Percentiles rank a stretch among this genome's conserved stretches.
These are phyloP conservation scores for Bufo gargarizans DNA, from an alignment of 2,113 vertebrate genomes.

Conservation along the genomic window DNA sequence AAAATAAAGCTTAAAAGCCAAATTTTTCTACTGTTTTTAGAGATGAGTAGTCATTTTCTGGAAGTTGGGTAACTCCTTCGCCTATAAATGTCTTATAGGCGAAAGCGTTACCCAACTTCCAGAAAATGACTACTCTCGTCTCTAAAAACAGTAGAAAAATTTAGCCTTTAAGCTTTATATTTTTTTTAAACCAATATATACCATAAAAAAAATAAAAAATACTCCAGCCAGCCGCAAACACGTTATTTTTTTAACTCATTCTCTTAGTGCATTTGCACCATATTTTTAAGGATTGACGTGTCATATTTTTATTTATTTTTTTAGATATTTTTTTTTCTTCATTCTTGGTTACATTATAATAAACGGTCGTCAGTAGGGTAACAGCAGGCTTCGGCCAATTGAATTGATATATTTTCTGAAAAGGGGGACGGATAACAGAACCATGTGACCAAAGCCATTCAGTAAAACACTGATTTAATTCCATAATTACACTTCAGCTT, in stretches of 20 bases:
- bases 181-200: neutral
- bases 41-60: neutral
- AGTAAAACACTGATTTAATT: slow-evolving; percentile 7
- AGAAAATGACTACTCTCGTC: neutral
- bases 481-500: slow-evolving; percentile 15
- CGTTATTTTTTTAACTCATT: slow-evolving; percentile 18
- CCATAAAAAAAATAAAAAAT: neutral
- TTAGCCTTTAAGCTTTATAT: neutral
- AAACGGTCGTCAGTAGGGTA: neutral
- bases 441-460: slow-evolving; percentile 22
- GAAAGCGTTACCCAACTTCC: neutral
- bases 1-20: neutral
- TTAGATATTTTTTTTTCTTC: neutral
- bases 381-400: neutral
- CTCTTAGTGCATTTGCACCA: neutral
- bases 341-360: neutral
- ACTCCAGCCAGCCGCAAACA: neutral
- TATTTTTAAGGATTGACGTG: neutral
- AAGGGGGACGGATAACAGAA: slow-evolving; percentile 10
- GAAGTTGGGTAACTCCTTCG: neutral
- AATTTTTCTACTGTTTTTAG: neutral
- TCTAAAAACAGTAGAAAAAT: neutral
- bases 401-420: slow-evolving; percentile 22
- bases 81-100: slow-evolving; percentile 15
- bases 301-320: neutral